Percentiles rank a stretch among this genome's conserved stretches.
Conservation (phyloP, 2,888 invertebrate species). For the Disparrhopalites patrizii region DNA sequence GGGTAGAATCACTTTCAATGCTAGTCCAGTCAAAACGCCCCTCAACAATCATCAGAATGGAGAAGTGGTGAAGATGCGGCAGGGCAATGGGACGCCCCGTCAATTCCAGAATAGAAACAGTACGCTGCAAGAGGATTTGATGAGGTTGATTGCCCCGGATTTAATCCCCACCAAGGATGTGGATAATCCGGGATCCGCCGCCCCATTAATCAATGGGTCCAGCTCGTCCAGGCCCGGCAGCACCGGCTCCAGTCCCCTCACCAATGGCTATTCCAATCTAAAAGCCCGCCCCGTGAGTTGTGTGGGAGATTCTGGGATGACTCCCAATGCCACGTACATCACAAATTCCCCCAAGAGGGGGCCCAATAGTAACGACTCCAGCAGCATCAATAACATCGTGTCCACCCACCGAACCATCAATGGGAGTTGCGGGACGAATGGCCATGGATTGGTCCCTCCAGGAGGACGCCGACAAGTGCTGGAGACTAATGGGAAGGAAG, state of each 20-base stretch:
- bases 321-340: neutral
- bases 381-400: neutral
- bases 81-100: conserved; percentile 51
- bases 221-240: conserved; percentile 27
- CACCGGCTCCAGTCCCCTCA: conserved; percentile 32
- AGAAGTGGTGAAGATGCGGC: conserved; percentile 57
- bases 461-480: neutral
- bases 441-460: neutral
- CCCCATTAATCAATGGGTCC: neutral
- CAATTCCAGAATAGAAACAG: conserved; percentile 55
- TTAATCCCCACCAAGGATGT: conserved; percentile 50
- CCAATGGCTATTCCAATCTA: neutral
- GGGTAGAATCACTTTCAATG: conserved; percentile 11
- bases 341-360: neutral
- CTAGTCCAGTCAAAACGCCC: neutral
- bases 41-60: neutral
- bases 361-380: neutral
- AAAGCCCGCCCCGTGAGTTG: conserved; percentile 33
- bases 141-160: conserved; percentile 81
- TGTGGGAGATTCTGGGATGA: conserved; percentile 23
- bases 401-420: conserved; percentile 3
- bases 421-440: neutral
- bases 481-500: conserved; percentile 1
- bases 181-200: neutral
- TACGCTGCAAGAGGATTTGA: conserved; percentile 76